A percentile compares a stretch with the other conserved stretches of the same genome.
phyloP scores from a whole-genome alignment of 1,140 invertebrate species.

The Episyrphus balteatus region DNA sequence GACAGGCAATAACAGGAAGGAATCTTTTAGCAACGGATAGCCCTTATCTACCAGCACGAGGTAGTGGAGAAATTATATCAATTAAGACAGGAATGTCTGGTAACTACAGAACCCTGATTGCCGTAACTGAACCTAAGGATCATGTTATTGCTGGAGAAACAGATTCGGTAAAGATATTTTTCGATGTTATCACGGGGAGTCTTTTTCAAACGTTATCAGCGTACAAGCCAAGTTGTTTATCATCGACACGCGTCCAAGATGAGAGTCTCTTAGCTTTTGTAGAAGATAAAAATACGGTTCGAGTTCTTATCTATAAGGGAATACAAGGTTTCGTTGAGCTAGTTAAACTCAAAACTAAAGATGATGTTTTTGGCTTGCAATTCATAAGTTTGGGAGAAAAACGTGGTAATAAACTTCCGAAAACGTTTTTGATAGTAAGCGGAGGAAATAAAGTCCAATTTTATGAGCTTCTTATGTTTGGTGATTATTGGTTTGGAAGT shows the following conservation, averaged over 20 bases:
- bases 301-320: conserved; percentile 25
- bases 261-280: conserved; percentile 28
- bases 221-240: conserved; percentile 14
- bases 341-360: conserved; percentile 4
- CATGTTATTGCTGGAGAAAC: neutral
- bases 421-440: too few relatives aligned
- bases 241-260: conserved; percentile 16
- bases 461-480: too few relatives aligned
- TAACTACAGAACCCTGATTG: conserved; percentile 3
- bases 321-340: conserved; percentile 28
- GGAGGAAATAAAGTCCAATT: too few relatives aligned
- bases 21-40: neutral
- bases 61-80: conserved; percentile 6
- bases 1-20: neutral
- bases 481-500: too few relatives aligned
- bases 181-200: conserved; percentile 7
- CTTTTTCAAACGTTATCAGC: conserved; percentile 25
- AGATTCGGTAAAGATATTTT: conserved; percentile 1
- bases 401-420: too few relatives aligned
- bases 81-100: neutral
- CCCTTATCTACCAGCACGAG: neutral
- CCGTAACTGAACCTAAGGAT: neutral
- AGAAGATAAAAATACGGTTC: conserved; percentile 19
- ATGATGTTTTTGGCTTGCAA: too few relatives aligned
- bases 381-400: too few relatives aligned